Conservation (phyloP, 2,888 invertebrate genomes). For the Crematogaster levior region DNA sequence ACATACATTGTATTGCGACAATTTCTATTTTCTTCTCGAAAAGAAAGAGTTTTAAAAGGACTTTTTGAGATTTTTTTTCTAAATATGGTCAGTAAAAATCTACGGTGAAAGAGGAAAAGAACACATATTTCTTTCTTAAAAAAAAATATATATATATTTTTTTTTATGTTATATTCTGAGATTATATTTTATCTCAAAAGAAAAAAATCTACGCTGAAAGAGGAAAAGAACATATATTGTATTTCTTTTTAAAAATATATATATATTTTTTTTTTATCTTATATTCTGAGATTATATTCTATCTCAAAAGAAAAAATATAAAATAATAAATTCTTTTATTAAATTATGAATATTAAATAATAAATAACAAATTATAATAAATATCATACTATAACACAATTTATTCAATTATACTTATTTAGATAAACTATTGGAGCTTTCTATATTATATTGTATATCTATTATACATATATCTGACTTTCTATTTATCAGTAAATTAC, state of each 20-base stretch:
- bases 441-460: no score
- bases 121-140: neutral
- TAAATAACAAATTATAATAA: neutral
- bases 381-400: neutral
- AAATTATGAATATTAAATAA: no score
- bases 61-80: neutral
- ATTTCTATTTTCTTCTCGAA: neutral
- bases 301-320: neutral
- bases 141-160: neutral
- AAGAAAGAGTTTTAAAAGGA: neutral
- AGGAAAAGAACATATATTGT: no score
- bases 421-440: neutral
- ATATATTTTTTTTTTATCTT: no score
- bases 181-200: no score
- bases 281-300: no score
- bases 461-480: neutral
- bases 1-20: neutral
- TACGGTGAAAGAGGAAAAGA: neutral
- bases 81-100: neutral
- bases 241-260: no score
- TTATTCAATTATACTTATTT: neutral
- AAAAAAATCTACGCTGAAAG: no score
- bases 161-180: neutral
- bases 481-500: neutral
- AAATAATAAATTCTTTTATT: no score